Conservation (phyloP, 2,888 invertebrate species). For the Sicus ferrugineus region DNA sequence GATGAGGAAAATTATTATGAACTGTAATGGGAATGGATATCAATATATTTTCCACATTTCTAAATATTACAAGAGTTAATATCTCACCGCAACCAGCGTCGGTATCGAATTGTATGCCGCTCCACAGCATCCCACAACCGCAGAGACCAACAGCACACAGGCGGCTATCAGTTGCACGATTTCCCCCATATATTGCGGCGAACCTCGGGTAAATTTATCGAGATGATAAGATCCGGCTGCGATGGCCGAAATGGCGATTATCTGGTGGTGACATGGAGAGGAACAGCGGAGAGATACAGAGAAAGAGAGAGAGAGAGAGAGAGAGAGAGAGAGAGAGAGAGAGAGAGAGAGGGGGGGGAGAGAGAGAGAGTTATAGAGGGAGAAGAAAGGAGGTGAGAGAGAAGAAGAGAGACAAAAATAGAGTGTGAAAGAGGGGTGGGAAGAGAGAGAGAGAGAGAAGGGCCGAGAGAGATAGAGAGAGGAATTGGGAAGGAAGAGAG, state of each 20-base stretch:
- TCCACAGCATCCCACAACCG: constrained; percentile 53
- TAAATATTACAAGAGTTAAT: neutral
- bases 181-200: constrained; percentile 49
- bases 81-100: constrained; percentile 50
- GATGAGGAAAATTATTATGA: constrained; percentile 45
- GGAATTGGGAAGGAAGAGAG: too few relatives aligned
- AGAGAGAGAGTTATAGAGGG: too few relatives aligned
- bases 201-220: constrained; percentile 48
- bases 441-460: too few relatives aligned
- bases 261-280: constrained; percentile 37
- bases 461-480: too few relatives aligned
- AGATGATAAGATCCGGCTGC: constrained; percentile 51
- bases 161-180: constrained; percentile 49
- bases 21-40: constrained; percentile 40
- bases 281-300: neutral
- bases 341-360: too few relatives aligned
- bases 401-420: too few relatives aligned
- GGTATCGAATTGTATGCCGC: constrained; percentile 55
- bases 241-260: constrained; percentile 51
- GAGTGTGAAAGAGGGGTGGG: too few relatives aligned
- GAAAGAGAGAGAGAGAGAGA: too few relatives aligned
- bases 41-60: neutral
- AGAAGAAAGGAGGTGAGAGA: too few relatives aligned
- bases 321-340: too few relatives aligned
- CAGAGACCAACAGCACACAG: constrained; percentile 46